Evolutionary conservation across 2,797 vertebrate genomes (phyloP).

Genomic region (Onychomys torridus): DNA sequence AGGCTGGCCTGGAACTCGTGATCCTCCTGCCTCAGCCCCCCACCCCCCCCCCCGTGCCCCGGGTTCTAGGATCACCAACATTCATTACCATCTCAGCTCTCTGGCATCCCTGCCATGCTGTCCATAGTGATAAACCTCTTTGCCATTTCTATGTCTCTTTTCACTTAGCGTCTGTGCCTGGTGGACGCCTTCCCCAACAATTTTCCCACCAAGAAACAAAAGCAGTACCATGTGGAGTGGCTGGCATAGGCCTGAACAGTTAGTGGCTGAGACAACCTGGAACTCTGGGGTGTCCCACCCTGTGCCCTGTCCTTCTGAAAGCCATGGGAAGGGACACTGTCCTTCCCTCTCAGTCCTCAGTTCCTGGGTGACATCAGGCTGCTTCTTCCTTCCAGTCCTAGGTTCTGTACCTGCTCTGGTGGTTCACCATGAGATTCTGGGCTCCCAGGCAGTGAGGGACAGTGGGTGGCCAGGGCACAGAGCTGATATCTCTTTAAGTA

Average conservation of each 20-base stretch:
- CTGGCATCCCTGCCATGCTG: not conserved
- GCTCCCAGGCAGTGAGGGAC: not conserved
- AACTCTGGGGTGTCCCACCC: no score
- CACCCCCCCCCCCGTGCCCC: no score
- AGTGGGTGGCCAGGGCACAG: not conserved
- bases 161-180: not conserved
- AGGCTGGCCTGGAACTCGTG: not conserved
- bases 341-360: fast-evolving
- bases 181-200: not conserved
- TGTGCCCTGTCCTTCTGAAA: not conserved
- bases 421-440: not conserved
- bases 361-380: not conserved
- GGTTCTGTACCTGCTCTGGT: not conserved
- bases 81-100: not conserved
- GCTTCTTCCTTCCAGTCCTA: not conserved
- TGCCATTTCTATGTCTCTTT: no score
- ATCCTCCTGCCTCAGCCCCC: not conserved
- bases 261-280: not conserved
- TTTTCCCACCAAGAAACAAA: not conserved
- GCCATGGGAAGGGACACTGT: not conserved
- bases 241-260: not conserved
- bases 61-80: not conserved
- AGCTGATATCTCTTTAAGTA: not conserved
- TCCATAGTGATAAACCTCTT: fast-evolving
- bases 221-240: not conserved